Conservation (phyloP, 2,113 vertebrate species). For the Terrapene triunguis region DNA sequence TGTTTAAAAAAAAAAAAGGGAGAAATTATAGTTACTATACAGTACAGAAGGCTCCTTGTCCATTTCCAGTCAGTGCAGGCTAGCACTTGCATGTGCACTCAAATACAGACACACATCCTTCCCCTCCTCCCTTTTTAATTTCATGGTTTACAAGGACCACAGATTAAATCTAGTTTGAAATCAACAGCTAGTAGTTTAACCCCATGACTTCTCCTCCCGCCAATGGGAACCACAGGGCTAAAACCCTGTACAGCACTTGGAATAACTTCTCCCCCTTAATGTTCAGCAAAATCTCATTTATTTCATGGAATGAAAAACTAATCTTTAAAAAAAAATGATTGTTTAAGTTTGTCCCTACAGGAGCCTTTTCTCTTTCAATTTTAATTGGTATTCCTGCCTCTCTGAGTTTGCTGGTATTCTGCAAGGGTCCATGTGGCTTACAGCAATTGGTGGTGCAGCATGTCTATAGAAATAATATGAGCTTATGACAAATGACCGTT, state of each 20-base stretch:
- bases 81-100: neutral
- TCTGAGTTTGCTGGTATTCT: neutral
- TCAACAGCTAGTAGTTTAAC: neutral
- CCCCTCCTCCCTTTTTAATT: neutral
- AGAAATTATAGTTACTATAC: neutral
- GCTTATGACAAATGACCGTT: neutral
- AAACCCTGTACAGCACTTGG: neutral
- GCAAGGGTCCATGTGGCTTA: neutral
- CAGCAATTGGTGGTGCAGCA: neutral
- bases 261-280: neutral
- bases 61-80: neutral
- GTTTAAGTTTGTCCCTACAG: neutral
- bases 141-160: neutral
- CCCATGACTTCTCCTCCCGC: neutral
- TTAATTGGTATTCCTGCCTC: neutral
- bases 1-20: neutral
- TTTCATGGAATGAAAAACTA: neutral
- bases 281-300: neutral
- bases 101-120: neutral
- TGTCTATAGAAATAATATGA: neutral
- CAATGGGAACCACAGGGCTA: neutral
- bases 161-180: neutral
- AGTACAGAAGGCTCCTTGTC: neutral
- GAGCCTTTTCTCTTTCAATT: neutral
- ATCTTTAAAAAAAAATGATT: neutral